Evolutionary conservation across 2,797 vertebrate genomes (phyloP), one percentile per base, ranked within the genome.

Genomic region (Poecilia picta): DNA sequence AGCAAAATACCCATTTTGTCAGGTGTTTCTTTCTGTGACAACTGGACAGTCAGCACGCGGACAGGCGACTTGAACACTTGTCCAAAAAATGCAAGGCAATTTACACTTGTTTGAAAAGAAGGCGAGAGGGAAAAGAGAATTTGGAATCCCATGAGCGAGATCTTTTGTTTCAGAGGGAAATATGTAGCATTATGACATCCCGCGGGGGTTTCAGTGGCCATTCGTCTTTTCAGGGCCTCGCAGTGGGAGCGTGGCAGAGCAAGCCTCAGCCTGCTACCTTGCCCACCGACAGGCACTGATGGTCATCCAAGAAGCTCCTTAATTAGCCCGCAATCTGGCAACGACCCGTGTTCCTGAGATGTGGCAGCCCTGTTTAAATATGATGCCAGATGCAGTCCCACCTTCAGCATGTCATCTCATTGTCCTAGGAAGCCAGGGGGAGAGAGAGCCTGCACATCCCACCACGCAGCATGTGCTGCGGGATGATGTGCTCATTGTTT

Each of bases 281-380:
- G 93, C 93, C 92, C 94, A 93, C 92, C 93, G 92, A 96, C 91
- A 94, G 94, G 94, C 94, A 95, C 95, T 96, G 95, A 96, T 96
- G 96, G 95, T 96, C 96, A 96, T 96, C 95, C 96, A 96, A 96
- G 94, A 96, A 93, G 93, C 94, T 95, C 95, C 94, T 94, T 96
- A 96, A 96, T 96, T 96, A 96, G 95, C 95, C 90, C 86, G 93
- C 95, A 96, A 96, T 96, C 96, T 96, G 96, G 96, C 95, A 96
- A 93, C 91, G 89, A 94, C 92, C 94, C 89, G 86, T 94, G 95
- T 94, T 95, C 91, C 94, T 81, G 94, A 95, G 94, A 95, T 94
- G 95, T 95, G 95, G 94, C 95, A 95, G 94, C 92, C 92, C 94
- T 92, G 95, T 93, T 95, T 94, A 94, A 95, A 94, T 94, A 94